Evolutionary conservation across 1,140 invertebrate species (phyloP), one percentile per base, ranked within the genome.

Genomic region (Aphelenchoides besseyi): DNA sequence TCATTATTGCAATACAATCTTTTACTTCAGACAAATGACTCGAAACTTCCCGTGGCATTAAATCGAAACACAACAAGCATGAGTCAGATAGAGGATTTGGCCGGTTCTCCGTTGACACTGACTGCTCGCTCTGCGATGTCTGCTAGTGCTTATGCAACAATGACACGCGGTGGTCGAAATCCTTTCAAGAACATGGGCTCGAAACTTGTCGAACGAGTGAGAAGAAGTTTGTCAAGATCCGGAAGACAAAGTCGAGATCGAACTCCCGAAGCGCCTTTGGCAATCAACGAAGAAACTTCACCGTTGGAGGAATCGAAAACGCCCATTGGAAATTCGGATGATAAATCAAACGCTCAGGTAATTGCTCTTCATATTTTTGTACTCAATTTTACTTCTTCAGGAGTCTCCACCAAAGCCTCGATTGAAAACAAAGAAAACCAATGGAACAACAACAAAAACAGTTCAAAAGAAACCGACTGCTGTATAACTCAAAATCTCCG

Each of bases 111-210:
- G 36, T 1, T 18, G n/a, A 1, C 48, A 71, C 18, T 41, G 1
- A 77, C 76, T 18, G 28, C 35, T 12, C 62, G 35, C 18, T 76
- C 5, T 26, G 3, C 35, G 23, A 61, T 30, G 26, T 28, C 12
- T 33, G 30, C 68, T 9, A 55, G 35, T 23, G 26, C 61, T 26
- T 57, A 70, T 52, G 30, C 59, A 12, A 71, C 75, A 1, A 54
- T 77, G 2, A 70, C 79, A n/a, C 74, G 79, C 55, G 83, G 83
- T 16, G 83, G 83, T 28, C 53, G 81, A 23, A 82, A 82, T 70
- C 81, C 81, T 9, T 82, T 82, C 75, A 82, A 82, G 59, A 77
- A 76, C 33, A 85, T 82, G 79, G 83, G 83, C 26, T 72, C 79
- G n/a, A 74, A 75, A 9, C 33, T 82, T 9, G 81, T 82, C 8